phyloP scores from a whole-genome alignment of 2,113 vertebrate species.

The Nanorana parkeri region DNA sequence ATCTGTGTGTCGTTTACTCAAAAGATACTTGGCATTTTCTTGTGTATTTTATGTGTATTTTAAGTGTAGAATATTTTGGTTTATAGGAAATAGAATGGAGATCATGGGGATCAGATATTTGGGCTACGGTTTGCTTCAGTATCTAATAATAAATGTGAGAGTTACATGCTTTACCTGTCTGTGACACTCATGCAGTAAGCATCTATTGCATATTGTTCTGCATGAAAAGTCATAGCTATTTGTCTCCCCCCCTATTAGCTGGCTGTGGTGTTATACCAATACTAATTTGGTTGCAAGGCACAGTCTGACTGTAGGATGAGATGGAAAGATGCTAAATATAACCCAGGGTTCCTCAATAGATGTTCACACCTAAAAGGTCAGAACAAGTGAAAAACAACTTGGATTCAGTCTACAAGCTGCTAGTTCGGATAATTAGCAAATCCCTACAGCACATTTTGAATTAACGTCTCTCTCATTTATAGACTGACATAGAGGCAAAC shows the following conservation, averaged over 20 bases:
- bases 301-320: constrained; percentile 11
- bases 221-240: background rate
- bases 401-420: background rate
- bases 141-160: too few relatives aligned
- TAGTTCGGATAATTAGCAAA: background rate
- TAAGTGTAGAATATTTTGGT: background rate
- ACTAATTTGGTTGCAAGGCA: constrained; percentile 35
- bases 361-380: constrained; percentile 41
- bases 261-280: background rate
- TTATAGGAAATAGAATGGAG: background rate
- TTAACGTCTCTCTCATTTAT: background rate
- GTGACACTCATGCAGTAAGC: background rate
- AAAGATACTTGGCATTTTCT: too few relatives aligned
- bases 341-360: constrained; percentile 27
- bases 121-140: too few relatives aligned
- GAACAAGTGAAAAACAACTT: constrained; percentile 42
- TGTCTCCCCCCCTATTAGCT: background rate
- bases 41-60: too few relatives aligned
- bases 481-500: background rate
- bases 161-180: too few relatives aligned
- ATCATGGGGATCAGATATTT: too few relatives aligned
- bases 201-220: background rate
- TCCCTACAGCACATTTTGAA: background rate
- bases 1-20: background rate
- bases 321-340: constrained; percentile 47